These are phyloP conservation scores for Monoplex corrugatus DNA, from an alignment of 2,888 invertebrate species.

Conservation along the genomic window DNA sequence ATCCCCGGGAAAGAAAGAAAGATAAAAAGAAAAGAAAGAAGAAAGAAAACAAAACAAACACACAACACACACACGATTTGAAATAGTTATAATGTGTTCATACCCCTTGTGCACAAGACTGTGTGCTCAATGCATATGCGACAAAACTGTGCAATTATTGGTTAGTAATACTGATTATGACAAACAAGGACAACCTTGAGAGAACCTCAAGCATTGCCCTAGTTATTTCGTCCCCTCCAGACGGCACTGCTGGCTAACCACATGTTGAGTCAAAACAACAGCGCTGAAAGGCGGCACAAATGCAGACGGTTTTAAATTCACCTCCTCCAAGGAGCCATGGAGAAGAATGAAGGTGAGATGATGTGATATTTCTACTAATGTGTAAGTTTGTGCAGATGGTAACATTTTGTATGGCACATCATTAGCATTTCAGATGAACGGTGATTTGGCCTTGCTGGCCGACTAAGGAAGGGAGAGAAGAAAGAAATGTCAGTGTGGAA, in stretches of 20 bases:
- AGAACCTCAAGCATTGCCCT: constrained; percentile 11
- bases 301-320: constrained; percentile 51
- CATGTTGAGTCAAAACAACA: constrained; percentile 53
- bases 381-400: background rate
- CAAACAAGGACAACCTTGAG: no score
- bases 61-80: no score
- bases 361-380: background rate
- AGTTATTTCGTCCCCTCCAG: constrained; percentile 39
- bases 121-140: no score
- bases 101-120: no score
- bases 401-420: background rate
- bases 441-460: background rate
- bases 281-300: constrained; percentile 50
- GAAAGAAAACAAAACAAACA: no score
- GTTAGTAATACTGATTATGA: no score
- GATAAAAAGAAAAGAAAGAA: no score
- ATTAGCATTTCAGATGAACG: background rate
- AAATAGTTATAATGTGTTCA: no score
- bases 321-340: constrained; percentile 42
- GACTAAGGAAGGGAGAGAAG: constrained; percentile 26
- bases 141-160: no score
- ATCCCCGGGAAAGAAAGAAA: no score
- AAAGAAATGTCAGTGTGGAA: constrained; percentile 41
- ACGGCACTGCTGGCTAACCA: constrained; percentile 49
- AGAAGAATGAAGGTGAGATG: constrained; percentile 46